Evolutionary conservation across 1,140 invertebrate genomes (phyloP).

Genomic region (Drosophila arizonae): DNA sequence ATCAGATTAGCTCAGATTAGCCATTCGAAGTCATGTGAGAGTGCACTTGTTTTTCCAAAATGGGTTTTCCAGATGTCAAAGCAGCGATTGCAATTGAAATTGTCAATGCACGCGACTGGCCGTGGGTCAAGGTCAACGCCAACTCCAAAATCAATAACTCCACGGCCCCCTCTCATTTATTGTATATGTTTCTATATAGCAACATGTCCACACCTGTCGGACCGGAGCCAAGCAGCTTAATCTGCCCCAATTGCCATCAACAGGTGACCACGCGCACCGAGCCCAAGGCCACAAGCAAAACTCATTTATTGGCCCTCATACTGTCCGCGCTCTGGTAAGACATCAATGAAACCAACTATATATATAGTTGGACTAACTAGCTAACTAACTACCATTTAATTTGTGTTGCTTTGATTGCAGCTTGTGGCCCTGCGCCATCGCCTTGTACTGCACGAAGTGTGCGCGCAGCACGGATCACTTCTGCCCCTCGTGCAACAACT

Average conservation of each 20-base stretch:
- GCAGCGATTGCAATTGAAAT: constrained; percentile 25
- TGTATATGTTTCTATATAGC: not conserved
- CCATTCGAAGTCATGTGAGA: constrained; percentile 3
- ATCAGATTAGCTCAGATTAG: constrained; percentile 1
- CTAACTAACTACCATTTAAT: too few species aligned
- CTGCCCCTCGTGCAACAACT: constrained; percentile 86
- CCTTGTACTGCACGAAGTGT: constrained; percentile 86
- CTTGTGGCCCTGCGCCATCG: constrained; percentile 84
- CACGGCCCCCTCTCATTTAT: not conserved
- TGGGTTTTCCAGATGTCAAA: constrained; percentile 14
- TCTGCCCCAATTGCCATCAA: constrained; percentile 84
- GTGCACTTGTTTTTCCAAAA: not conserved
- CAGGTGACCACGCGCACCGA: constrained; percentile 83
- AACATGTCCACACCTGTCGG: constrained; percentile 80
- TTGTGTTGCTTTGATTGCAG: constrained; percentile 55
- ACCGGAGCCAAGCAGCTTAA: constrained; percentile 80
- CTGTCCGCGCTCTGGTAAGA: constrained; percentile 85
- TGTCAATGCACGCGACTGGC: not conserved
- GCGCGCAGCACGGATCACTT: constrained; percentile 86
- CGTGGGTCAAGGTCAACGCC: not conserved
- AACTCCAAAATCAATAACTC: constrained; percentile 6
- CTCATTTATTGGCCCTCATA: constrained; percentile 85
- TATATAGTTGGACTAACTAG: too few species aligned
- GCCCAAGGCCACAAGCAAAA: constrained; percentile 84
- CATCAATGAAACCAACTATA: not conserved